These are phyloP conservation scores for Psococerastis gibbosa DNA, from an alignment of 2,888 invertebrate species.

Conservation along the genomic window DNA sequence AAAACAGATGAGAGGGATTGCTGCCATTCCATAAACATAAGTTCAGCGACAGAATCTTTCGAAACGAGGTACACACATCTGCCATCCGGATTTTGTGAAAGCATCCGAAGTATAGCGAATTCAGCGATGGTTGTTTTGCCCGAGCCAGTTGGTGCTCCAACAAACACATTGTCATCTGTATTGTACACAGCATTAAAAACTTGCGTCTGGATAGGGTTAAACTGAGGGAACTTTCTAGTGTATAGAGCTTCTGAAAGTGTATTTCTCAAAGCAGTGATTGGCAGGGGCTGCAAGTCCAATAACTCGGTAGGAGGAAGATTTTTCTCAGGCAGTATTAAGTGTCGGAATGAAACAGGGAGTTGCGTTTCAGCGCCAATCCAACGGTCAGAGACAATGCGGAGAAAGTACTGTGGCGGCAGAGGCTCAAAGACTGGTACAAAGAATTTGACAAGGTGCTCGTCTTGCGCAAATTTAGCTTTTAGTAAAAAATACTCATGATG, in stretches of 20 bases:
- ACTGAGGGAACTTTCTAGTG: slow-evolving; percentile 68
- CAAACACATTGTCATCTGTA: slow-evolving; percentile 93
- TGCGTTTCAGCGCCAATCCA: slow-evolving; percentile 93
- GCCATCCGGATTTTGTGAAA: slow-evolving; percentile 52
- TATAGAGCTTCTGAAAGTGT: slow-evolving; percentile 72
- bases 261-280: slow-evolving; percentile 75
- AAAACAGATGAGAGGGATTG: slow-evolving; percentile 65
- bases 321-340: slow-evolving; percentile 93
- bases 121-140: slow-evolving; percentile 92
- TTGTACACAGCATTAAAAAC: slow-evolving; percentile 98
- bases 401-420: slow-evolving; percentile 92
- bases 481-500: slow-evolving; percentile 93
- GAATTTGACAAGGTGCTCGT: slow-evolving; percentile 93
- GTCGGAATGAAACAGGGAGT: slow-evolving; percentile 91
- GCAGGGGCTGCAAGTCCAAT: slow-evolving; percentile 88
- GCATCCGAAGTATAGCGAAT: slow-evolving; percentile 77
- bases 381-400: slow-evolving; percentile 73
- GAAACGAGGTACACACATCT: slow-evolving; percentile 90
- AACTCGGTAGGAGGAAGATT: slow-evolving; percentile 95
- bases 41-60: slow-evolving; percentile 76
- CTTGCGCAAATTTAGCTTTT: slow-evolving; percentile 82
- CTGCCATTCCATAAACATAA: slow-evolving; percentile 81
- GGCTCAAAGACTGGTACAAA: slow-evolving; percentile 98
- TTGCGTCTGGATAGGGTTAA: slow-evolving; percentile 98
- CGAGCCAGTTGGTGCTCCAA: slow-evolving; percentile 82